phyloP scores from a whole-genome alignment of 2,888 invertebrate species.

The Hecatera dysodea region DNA sequence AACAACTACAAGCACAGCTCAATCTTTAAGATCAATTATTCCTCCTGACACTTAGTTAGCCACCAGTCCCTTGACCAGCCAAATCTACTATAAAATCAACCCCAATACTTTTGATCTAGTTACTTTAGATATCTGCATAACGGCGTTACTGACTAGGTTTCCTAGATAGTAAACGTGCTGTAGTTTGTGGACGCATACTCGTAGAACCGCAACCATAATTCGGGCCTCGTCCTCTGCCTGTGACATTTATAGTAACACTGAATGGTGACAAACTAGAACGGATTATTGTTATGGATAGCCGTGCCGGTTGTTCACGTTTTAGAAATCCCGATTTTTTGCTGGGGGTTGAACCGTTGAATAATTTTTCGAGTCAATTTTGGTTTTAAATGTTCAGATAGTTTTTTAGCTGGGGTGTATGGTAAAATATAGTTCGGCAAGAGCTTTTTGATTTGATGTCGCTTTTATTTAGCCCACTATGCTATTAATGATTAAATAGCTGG shows the following conservation, averaged over 20 bases:
- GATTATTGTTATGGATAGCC: conserved; percentile 58
- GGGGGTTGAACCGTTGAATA: background rate
- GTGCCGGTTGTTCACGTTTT: conserved; percentile 35
- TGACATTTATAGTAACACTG: conserved; percentile 64
- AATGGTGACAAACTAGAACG: conserved; percentile 58
- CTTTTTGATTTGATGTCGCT: background rate
- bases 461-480: background rate
- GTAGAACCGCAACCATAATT: conserved; percentile 57
- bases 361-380: conserved; percentile 26
- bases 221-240: conserved; percentile 42
- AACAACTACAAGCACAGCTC: background rate
- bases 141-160: background rate
- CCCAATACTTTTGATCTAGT: too few relatives aligned
- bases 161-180: conserved; percentile 24
- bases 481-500: too few relatives aligned
- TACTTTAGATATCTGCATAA: background rate
- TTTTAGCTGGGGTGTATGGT: background rate
- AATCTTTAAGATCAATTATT: background rate
- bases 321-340: conserved; percentile 36
- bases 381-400: background rate
- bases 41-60: background rate
- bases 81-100: background rate
- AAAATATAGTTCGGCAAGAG: background rate
- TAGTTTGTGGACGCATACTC: conserved; percentile 49
- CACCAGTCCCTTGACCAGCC: too few relatives aligned